Evolutionary conservation across 1,140 invertebrate genomes (phyloP).

Genomic region (Tenebrio molitor): DNA sequence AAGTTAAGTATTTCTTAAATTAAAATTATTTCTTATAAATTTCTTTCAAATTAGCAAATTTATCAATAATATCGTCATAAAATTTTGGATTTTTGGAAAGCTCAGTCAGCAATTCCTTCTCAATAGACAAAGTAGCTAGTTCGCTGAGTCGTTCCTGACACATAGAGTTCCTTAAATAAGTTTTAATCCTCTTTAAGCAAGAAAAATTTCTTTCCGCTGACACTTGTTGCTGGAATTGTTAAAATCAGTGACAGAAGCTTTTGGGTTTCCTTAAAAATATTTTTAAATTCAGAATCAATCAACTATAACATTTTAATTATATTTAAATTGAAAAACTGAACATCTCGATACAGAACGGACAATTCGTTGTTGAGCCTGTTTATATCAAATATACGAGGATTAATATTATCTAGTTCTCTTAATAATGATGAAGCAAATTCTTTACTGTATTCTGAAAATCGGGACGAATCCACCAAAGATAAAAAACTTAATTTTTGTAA

Average conservation of each 20-base stretch:
- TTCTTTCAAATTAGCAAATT: slow-evolving; percentile 43
- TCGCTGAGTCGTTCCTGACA: slow-evolving; percentile 36
- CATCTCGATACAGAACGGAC: slow-evolving; percentile 43
- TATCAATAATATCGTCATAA: slow-evolving; percentile 44
- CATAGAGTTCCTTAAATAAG: slow-evolving; percentile 49
- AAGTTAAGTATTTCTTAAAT: too few relatives aligned
- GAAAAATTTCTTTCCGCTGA: slow-evolving; percentile 54
- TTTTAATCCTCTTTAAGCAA: slow-evolving; percentile 51
- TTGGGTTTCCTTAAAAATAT: slow-evolving; percentile 45
- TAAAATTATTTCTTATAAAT: slow-evolving; percentile 43
- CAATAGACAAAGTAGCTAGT: slow-evolving; percentile 44
- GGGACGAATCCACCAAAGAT: neutral
- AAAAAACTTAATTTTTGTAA: slow-evolving; percentile 22
- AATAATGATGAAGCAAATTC: too few relatives aligned
- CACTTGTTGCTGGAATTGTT: slow-evolving; percentile 49
- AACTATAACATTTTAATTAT: slow-evolving; percentile 5
- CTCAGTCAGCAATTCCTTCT: slow-evolving; percentile 41
- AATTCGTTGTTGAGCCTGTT: too few relatives aligned
- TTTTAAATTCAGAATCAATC: slow-evolving; percentile 16
- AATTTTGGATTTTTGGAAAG: slow-evolving; percentile 36
- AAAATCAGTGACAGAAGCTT: slow-evolving; percentile 47
- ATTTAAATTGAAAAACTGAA: slow-evolving; percentile 3
- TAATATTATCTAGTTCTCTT: too few relatives aligned
- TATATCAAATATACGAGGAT: too few relatives aligned
- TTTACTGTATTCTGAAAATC: neutral